Percentiles rank a stretch among this genome's conserved stretches.
phyloP scores from a whole-genome alignment of 2,113 vertebrate genomes.

The Ceuthmochares aereus region DNA sequence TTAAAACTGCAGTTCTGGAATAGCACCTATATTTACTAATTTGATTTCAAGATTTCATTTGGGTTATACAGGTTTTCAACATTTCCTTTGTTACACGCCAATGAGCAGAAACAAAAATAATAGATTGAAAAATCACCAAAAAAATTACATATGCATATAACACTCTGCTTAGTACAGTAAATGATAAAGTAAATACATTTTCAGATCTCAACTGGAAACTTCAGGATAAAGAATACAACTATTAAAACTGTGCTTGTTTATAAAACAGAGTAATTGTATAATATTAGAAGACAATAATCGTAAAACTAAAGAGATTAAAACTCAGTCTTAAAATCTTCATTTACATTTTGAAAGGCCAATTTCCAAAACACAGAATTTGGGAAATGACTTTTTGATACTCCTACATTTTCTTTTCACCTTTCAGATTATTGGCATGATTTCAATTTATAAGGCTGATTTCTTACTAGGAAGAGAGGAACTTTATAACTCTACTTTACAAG shows the following conservation, averaged over 20 bases:
- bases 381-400: background rate
- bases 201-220: background rate
- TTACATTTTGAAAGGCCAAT: background rate
- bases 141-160: background rate
- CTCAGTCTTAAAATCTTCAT: background rate
- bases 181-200: background rate
- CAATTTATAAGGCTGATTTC: background rate
- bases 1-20: background rate
- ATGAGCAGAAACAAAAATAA: background rate
- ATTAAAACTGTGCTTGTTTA: background rate
- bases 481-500: background rate
- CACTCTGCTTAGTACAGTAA: background rate
- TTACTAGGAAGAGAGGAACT: background rate
- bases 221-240: background rate
- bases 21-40: background rate
- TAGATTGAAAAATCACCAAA: background rate
- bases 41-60: background rate
- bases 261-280: background rate
- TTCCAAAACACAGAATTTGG: background rate
- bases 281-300: background rate
- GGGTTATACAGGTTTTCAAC: background rate
- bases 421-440: background rate
- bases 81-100: background rate
- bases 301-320: background rate
- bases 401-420: background rate